Base-by-base conservation (phyloP, 2,888 invertebrate genomes). In the Plebejus anna region DNA sequence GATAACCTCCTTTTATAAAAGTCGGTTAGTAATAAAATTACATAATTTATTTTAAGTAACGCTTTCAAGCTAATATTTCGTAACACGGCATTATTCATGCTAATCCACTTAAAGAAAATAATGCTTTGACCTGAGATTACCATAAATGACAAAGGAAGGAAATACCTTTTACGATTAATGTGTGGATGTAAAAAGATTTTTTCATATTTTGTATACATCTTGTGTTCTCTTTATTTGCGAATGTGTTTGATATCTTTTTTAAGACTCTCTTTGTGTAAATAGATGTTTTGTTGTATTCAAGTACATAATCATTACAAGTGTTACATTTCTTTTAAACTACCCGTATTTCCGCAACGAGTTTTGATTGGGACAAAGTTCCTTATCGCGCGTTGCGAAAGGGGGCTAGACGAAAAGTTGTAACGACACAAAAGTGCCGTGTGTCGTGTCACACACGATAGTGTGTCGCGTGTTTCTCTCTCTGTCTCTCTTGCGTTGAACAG, bases 91-190 rank as follows among this genome's bases (percentile, higher is more conserved):
- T 51, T n/a, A 51, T 51, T 73, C 51, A 55, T 73, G 73, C 55
- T 73, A 73, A 73, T 73, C 73, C 73, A 51, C 47, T 73, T 73
- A 73, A 72, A 73, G 73, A 73, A 73, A 32, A 73, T 73, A 73
- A 73, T 55, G 51, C 73, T 73, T 73, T 73, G 73, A 73, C 55
- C 73, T 73, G 51, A 51, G 73, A 51, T 73, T 73, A 73, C 28
- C 55, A 73, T 73, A 73, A 73, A 55, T 73, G 73, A 73, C 51
- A 73, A 73, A 73, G 73, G 55, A 51, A 73, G 73, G 73, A 55
- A 72, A 73, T 73, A 51, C 73, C 73, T 73, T 73, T 51, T 55
- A 51, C 51, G 28, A 73, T 32, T 32, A 55, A 73, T 73, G 73
- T 51, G 32, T 32, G 32, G 32, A 55, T 47, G 73, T 47, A 73